Conservation (phyloP, 2,797 vertebrate genomes). For the Smutsia gigantea region DNA sequence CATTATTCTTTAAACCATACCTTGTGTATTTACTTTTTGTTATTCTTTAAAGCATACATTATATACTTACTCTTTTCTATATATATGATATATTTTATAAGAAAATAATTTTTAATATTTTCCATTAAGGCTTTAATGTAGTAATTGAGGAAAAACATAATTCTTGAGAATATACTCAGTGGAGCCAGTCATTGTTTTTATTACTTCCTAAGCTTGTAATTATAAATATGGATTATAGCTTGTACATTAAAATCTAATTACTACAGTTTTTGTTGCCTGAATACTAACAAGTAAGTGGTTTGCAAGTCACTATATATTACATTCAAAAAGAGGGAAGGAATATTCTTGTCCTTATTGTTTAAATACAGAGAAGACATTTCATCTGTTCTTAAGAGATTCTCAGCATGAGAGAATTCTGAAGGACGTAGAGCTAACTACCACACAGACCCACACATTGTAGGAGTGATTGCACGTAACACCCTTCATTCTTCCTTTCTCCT, state of each 20-base stretch:
- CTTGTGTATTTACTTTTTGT: not conserved
- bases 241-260: slow-evolving; percentile 20
- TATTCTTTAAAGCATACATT: not conserved
- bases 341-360: slow-evolving; percentile 29
- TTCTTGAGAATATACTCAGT: slow-evolving; percentile 55
- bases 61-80: not conserved
- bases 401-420: not conserved
- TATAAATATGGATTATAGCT: slow-evolving; percentile 61
- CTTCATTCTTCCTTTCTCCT: not conserved
- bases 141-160: slow-evolving; percentile 35
- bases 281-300: slow-evolving; percentile 47
- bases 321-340: slow-evolving; percentile 13
- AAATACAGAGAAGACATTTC: not conserved
- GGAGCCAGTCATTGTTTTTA: slow-evolving; percentile 68
- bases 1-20: not conserved
- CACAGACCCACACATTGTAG: not conserved
- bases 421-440: not conserved
- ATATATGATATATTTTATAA: not conserved
- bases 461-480: not conserved
- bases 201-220: slow-evolving; percentile 65
- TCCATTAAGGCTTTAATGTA: not conserved
- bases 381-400: not conserved
- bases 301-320: not conserved
- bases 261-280: not conserved
- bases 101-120: slow-evolving; percentile 21